Conservation (phyloP, 2,113 vertebrate genomes). For the Cavia porcellus region DNA sequence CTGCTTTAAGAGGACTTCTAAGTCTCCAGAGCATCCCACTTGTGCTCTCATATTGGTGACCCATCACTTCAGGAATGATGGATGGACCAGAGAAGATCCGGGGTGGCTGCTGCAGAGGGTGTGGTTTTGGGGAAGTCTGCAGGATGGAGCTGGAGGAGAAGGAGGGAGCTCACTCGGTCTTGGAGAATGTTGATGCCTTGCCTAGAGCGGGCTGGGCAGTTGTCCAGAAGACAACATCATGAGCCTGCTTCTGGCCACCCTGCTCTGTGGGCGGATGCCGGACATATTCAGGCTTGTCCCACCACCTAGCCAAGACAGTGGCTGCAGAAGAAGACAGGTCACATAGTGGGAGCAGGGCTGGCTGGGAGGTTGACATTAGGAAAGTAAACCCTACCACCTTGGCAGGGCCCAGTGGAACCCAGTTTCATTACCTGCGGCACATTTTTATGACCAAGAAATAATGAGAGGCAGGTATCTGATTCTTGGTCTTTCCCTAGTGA, state of each 20-base stretch:
- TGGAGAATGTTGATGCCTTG: not conserved
- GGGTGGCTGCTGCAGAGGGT: not conserved
- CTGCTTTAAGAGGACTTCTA: not conserved
- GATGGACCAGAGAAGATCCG: not conserved
- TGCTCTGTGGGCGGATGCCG: not conserved
- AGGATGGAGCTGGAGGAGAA: not conserved
- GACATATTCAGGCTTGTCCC: not conserved
- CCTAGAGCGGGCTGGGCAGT: not conserved
- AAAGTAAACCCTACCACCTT: constrained; percentile 60
- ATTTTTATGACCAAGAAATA: constrained; percentile 73
- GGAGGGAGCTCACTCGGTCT: not conserved
- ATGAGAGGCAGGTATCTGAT: constrained; percentile 49
- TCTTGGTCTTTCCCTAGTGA: constrained; percentile 42
- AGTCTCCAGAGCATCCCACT: not conserved
- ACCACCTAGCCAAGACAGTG: not conserved
- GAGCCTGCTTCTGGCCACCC: constrained; percentile 4
- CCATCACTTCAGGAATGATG: not conserved
- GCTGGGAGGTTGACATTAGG: not conserved
- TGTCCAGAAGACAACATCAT: not conserved
- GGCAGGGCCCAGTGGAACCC: constrained; percentile 24
- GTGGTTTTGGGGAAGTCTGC: not conserved
- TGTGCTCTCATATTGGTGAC: not conserved
- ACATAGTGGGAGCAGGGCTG: not conserved
- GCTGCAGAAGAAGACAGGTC: not conserved
- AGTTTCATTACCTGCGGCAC: constrained; percentile 70